Base-by-base conservation (phyloP, 2,797 vertebrate species). In the Gastrophryne carolinensis region DNA sequence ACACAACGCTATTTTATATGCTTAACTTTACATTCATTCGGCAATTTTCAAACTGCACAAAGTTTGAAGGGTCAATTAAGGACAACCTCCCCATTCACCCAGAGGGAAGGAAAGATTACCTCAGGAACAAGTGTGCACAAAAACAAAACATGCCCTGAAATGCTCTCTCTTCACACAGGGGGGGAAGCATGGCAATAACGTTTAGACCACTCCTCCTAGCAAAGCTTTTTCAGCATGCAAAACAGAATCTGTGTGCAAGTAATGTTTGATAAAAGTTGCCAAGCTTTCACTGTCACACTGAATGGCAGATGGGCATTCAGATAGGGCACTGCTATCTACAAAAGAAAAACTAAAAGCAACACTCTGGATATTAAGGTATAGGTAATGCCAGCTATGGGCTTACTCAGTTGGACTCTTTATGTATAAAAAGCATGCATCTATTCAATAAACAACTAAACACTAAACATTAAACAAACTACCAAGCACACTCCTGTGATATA, bases 101-200 rank as follows among this genome's bases (percentile, higher is more conserved):
- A 64, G 60, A 70, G 73, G 13, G 66, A 64, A 69, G 58, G 29
- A 66, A 63, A 78, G 75, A 78, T 78, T 78, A 78, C 75, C 67
- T 78, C 52, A n/a, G 52, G 75, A 78, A 78, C 68, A 78, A 78
- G 75, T 50, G 61, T 72, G 68, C 68, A 78, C 75, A 78, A 78
- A 78, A 72, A 78, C 75, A 77, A 71, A 70, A 71, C 66, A 65
- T 78, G 75, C 68, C 75, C 75, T 78, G 60, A 78, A 78, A 78
- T 78, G 75, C 53, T 78, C 75, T 68, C 53, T 62, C 64, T 56
- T 35, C 37, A 32, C 66, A 78, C n/a, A 47, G 44, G 68, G 52
- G 68, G 54, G 47, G 66, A 78, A 78, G 64, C 52, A 29, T 62
- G 7, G 75, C 61, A 52, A 62, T 30, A 27, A 65, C 61, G 47